Evolutionary conservation across 2,113 vertebrate genomes (phyloP).

Genomic region (Fulmarus glacialis): DNA sequence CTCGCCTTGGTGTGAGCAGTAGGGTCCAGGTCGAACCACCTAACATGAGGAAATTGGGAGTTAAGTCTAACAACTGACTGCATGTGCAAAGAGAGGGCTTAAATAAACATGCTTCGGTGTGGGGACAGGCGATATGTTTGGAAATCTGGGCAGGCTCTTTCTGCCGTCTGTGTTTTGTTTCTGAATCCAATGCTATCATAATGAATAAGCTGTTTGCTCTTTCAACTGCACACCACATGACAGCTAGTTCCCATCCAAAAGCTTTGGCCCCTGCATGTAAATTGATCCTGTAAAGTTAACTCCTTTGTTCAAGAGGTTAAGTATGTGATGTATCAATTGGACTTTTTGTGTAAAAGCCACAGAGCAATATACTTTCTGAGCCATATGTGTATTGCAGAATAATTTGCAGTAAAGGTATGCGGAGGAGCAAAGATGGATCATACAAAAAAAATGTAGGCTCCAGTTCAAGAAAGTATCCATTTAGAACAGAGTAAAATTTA

Average conservation of each 20-base stretch:
- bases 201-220: constrained; percentile 69
- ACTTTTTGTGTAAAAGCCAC: constrained; percentile 18
- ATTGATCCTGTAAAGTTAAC: constrained; percentile 59
- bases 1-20: neutral
- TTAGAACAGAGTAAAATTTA: constrained; percentile 20
- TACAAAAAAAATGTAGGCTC: neutral
- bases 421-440: neutral
- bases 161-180: constrained; percentile 66
- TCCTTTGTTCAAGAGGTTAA: constrained; percentile 59
- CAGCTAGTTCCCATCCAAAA: constrained; percentile 58
- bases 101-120: neutral
- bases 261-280: constrained; percentile 42
- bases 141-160: constrained; percentile 46
- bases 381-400: neutral
- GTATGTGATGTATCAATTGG: constrained; percentile 30
- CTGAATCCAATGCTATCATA: constrained; percentile 56
- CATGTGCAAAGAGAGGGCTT: neutral
- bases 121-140: neutral
- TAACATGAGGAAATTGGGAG: neutral
- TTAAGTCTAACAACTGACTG: neutral
- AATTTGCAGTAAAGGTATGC: neutral
- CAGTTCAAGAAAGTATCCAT: constrained; percentile 30
- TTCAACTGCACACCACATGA: constrained; percentile 54
- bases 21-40: neutral
- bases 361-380: neutral